phyloP scores from a whole-genome alignment of 2,113 vertebrate genomes.

The Hydropotes inermis region DNA sequence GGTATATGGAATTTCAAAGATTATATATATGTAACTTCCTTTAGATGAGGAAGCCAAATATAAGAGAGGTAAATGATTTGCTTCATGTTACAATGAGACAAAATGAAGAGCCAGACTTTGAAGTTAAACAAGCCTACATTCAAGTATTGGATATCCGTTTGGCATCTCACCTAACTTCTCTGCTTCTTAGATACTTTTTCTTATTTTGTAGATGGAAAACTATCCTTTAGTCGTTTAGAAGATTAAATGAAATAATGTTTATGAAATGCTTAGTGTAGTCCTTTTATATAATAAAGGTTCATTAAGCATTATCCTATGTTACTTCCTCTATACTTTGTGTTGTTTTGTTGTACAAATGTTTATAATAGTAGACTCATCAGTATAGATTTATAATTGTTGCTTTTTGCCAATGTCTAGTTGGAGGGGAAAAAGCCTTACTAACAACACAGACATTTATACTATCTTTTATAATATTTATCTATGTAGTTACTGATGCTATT shows the following conservation, averaged over 20 bases:
- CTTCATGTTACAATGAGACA: neutral
- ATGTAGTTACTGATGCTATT: neutral
- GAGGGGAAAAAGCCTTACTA: neutral
- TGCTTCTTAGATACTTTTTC: neutral
- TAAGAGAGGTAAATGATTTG: neutral
- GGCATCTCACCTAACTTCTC: neutral
- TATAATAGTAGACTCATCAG: neutral
- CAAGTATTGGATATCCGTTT: neutral
- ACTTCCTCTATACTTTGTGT: neutral
- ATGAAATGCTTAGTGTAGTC: neutral
- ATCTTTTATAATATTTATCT: neutral
- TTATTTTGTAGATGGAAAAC: neutral
- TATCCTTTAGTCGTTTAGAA: neutral
- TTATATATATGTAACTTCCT: neutral
- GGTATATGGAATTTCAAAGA: neutral
- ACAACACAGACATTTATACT: neutral
- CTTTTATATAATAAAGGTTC: neutral
- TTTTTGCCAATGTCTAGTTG: neutral
- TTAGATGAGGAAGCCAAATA: neutral
- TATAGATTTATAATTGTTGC: neutral
- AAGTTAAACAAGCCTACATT: constrained; percentile 31
- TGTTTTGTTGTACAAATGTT: neutral
- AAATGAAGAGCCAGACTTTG: neutral
- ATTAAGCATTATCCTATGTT: constrained; percentile 7
- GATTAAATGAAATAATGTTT: constrained; percentile 32